These are phyloP conservation scores for Chamaetylas fuelleborni DNA, from an alignment of 2,113 vertebrate genomes.

Conservation along the genomic window DNA sequence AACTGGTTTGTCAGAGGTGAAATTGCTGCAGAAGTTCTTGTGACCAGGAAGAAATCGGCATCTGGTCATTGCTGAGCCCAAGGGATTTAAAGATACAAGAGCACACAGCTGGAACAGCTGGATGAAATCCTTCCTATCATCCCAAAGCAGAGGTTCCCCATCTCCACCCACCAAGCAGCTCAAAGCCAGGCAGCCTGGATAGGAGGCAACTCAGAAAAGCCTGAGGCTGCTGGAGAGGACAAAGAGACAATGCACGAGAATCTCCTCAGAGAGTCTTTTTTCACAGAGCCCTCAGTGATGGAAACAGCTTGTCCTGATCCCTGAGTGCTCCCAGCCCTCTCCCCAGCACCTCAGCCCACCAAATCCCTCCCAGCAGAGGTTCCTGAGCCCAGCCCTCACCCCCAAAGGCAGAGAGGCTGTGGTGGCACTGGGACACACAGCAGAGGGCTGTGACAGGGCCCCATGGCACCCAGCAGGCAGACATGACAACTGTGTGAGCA, in stretches of 20 bases:
- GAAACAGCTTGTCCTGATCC: neutral
- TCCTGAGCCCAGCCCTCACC: neutral
- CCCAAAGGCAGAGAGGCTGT: neutral
- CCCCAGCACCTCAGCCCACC: neutral
- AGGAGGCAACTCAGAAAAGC: neutral
- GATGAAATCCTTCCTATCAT: neutral
- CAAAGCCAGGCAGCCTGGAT: neutral
- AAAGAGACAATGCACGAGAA: neutral
- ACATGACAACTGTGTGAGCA: fast-evolving
- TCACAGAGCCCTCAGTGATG: neutral
- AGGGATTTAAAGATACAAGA: neutral
- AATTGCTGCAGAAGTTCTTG: neutral
- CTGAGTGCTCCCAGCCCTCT: neutral
- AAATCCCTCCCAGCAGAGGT: neutral
- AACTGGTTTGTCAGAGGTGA: neutral
- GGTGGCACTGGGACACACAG: neutral
- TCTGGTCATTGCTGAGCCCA: neutral
- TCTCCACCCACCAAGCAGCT: neutral
- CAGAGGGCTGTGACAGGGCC: neutral
- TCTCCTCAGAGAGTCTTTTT: neutral
- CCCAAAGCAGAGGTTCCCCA: neutral
- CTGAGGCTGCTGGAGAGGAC: neutral
- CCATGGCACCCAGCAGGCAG: neutral
- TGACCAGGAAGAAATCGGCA: neutral
- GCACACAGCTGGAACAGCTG: neutral